Conservation (phyloP, 2,888 invertebrate genomes). For the Calephelis perditalis region DNA sequence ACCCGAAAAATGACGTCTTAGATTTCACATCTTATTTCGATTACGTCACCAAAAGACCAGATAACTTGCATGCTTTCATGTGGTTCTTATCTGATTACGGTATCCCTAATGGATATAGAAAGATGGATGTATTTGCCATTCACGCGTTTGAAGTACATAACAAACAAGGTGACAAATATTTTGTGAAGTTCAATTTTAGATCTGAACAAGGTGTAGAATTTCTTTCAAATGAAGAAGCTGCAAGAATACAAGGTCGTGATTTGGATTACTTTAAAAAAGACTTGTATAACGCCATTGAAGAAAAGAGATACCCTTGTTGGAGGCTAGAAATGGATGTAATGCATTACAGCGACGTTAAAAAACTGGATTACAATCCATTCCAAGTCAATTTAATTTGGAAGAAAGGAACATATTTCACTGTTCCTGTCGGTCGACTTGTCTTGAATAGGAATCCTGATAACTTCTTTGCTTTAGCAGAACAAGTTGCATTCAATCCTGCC, state of each 20-base stretch:
- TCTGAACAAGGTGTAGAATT: slow-evolving; percentile 91
- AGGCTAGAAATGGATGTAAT: slow-evolving; percentile 53
- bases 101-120: slow-evolving; percentile 91
- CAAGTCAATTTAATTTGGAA: slow-evolving; percentile 50
- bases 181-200: slow-evolving; percentile 93
- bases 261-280: slow-evolving; percentile 92
- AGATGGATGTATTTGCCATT: slow-evolving; percentile 94
- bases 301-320: slow-evolving; percentile 69
- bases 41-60: slow-evolving; percentile 88
- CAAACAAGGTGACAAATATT: slow-evolving; percentile 81
- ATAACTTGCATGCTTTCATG: slow-evolving; percentile 85
- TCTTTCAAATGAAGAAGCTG: slow-evolving; percentile 80
- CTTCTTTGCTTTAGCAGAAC: slow-evolving; percentile 44
- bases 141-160: slow-evolving; percentile 94
- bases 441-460: slow-evolving; percentile 49
- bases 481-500: slow-evolving; percentile 46
- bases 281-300: slow-evolving; percentile 91
- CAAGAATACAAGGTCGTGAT: slow-evolving; percentile 58
- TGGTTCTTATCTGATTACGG: slow-evolving; percentile 92
- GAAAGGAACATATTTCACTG: slow-evolving; percentile 51
- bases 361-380: slow-evolving; percentile 52
- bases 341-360: slow-evolving; percentile 39
- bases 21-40: slow-evolving; percentile 94
- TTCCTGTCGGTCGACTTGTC: slow-evolving; percentile 45
- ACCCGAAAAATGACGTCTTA: slow-evolving; percentile 89